These are phyloP conservation scores for Rutpela maculata DNA, from an alignment of 2,888 invertebrate species.

Conservation along the genomic window DNA sequence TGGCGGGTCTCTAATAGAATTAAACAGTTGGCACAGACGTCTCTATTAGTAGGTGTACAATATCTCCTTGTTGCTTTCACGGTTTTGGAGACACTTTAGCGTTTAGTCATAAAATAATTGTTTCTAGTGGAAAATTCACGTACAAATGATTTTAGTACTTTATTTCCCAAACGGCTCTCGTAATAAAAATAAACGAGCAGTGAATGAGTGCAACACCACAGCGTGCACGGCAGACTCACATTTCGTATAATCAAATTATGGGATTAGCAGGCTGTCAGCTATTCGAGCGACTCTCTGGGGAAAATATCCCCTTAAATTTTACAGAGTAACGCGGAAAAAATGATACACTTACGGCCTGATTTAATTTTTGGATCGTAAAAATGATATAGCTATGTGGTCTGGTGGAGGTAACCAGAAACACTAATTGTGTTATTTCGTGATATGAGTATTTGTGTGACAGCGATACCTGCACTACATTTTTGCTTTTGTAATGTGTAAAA, in stretches of 20 bases:
- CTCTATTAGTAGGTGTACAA: neutral
- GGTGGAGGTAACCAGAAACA: neutral
- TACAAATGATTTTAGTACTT: conserved; percentile 30
- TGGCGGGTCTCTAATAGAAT: neutral
- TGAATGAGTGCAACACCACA: conserved; percentile 39
- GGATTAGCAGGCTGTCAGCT: conserved; percentile 38
- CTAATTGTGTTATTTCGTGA: conserved; percentile 19
- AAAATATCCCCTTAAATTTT: conserved; percentile 16
- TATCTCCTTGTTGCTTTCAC: neutral
- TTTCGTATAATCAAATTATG: conserved; percentile 43
- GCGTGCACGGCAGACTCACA: conserved; percentile 32
- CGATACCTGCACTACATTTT: neutral
- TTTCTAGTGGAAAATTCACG: conserved; percentile 33
- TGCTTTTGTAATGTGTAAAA: neutral
- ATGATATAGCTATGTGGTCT: conserved; percentile 12
- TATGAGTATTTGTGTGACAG: neutral
- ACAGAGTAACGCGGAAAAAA: conserved; percentile 22
- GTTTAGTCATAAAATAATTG: conserved; percentile 22
- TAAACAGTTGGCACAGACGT: neutral
- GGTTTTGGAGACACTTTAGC: neutral
- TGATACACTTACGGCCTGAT: conserved; percentile 27
- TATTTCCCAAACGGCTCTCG: conserved; percentile 26
- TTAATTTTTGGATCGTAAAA: conserved; percentile 35
- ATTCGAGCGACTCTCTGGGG: conserved; percentile 24
- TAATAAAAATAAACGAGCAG: conserved; percentile 45